Percentiles rank a stretch among this genome's conserved stretches.
Evolutionary conservation across 2,888 invertebrate species (phyloP).

Genomic region (Galeopsomyia nigrocyanea): DNA sequence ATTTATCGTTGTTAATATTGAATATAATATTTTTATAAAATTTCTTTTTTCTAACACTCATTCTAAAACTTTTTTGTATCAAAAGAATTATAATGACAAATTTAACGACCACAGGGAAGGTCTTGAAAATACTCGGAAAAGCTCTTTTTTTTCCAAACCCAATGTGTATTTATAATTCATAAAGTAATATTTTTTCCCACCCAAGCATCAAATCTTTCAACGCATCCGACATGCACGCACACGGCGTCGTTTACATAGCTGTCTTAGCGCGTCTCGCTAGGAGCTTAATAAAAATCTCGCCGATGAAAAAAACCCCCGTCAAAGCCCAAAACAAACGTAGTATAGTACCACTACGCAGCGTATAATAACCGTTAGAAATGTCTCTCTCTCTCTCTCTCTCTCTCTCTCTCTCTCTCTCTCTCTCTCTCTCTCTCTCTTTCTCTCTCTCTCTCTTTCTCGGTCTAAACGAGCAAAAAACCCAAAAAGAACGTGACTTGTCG

Average conservation of each 20-base stretch:
- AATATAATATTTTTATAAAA: too few relatives aligned
- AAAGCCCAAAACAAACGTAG: conserved; percentile 14
- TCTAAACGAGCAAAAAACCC: conserved; percentile 5
- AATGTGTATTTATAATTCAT: too few relatives aligned
- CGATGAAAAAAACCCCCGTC: conserved; percentile 21
- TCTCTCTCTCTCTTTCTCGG: conserved; percentile 12
- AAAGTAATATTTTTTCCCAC: too few relatives aligned
- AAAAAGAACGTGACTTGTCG: conserved; percentile 34
- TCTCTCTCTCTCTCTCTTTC: neutral
- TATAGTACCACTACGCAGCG: neutral
- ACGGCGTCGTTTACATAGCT: neutral
- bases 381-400: neutral
- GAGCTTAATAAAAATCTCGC: neutral
- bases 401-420: neutral
- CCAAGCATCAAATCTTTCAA: too few relatives aligned
- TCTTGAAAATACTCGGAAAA: too few relatives aligned
- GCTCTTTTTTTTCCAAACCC: too few relatives aligned
- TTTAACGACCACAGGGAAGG: too few relatives aligned
- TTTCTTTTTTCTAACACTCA: too few relatives aligned
- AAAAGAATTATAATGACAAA: too few relatives aligned
- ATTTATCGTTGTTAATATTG: too few relatives aligned
- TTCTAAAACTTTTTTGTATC: too few relatives aligned
- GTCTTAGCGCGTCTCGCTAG: neutral
- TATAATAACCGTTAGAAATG: conserved; percentile 17
- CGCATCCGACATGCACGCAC: neutral